Conservation (phyloP, 2,888 invertebrate genomes). For the Polymixis flavicincta region DNA sequence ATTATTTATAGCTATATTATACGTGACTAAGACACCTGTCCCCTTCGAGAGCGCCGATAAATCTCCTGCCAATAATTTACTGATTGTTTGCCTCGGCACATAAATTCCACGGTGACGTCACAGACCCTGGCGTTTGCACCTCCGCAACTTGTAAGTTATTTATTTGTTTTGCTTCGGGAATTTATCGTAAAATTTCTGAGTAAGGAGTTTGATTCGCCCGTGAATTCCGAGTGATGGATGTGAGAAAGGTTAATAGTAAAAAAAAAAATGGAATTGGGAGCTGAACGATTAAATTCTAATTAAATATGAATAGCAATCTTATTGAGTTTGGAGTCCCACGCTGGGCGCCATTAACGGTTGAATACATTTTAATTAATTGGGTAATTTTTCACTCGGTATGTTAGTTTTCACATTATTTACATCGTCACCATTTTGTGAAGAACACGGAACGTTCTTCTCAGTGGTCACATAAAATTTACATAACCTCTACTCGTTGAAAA, state of each 20-base stretch:
- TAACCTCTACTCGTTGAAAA: slow-evolving; percentile 30
- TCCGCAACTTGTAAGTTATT: slow-evolving; percentile 78
- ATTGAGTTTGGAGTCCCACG: slow-evolving; percentile 35
- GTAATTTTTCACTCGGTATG: slow-evolving; percentile 19
- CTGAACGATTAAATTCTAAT: slow-evolving; percentile 42
- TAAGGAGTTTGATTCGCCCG: slow-evolving; percentile 54
- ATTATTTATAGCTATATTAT: slow-evolving; percentile 70
- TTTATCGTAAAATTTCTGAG: slow-evolving; percentile 68
- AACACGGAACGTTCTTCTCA: slow-evolving; percentile 5
- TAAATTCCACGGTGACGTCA: slow-evolving; percentile 64
- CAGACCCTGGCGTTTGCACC: slow-evolving; percentile 68
- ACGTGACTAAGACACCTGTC: slow-evolving; percentile 74
- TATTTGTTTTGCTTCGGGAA: slow-evolving; percentile 81
- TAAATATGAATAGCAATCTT: slow-evolving; percentile 23
- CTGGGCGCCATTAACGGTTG: slow-evolving; percentile 52
- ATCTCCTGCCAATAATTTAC: slow-evolving; percentile 82
- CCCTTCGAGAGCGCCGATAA: slow-evolving; percentile 72
- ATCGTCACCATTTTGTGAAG: slow-evolving; percentile 12
- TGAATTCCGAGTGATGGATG: slow-evolving; percentile 51
- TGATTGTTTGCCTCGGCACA: slow-evolving; percentile 79
- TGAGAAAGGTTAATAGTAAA: slow-evolving; percentile 5
- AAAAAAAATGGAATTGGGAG: slow-evolving; percentile 27
- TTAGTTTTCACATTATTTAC: slow-evolving; percentile 29
- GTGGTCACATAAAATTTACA: slow-evolving; percentile 31
- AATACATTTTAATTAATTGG: slow-evolving; percentile 37